Evolutionary conservation across 2,113 vertebrate genomes (phyloP).

Genomic region (Cavia porcellus): DNA sequence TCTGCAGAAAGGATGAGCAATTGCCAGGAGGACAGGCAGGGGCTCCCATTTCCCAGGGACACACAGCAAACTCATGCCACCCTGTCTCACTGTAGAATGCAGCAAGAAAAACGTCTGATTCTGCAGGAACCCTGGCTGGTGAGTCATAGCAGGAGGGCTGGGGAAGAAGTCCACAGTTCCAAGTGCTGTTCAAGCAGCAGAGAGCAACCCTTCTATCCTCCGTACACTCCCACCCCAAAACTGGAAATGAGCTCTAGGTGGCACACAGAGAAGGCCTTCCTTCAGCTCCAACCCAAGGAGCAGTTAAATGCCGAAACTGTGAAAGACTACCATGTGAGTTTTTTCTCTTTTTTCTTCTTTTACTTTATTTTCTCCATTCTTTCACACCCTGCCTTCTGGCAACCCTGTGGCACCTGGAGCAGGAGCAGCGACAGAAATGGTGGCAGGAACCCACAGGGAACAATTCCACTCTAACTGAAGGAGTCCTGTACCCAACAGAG

Average conservation of each 20-base stretch:
- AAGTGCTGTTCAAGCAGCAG: background rate
- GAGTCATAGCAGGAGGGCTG: background rate
- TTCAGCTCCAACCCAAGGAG: background rate
- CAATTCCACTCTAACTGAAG: background rate
- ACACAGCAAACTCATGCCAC: background rate
- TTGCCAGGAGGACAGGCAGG: background rate
- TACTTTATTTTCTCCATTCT: background rate
- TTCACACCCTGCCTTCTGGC: background rate
- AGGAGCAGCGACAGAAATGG: background rate
- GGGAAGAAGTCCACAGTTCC: background rate
- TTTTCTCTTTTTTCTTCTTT: background rate
- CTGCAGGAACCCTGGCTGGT: accelerated
- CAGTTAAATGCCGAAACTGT: too few species aligned
- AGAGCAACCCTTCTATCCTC: too few species aligned
- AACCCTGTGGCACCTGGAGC: background rate
- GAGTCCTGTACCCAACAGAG: background rate
- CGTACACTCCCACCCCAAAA: accelerated
- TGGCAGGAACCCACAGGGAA: too few species aligned
- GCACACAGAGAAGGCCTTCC: background rate
- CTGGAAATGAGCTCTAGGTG: background rate
- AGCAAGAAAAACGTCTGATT: background rate
- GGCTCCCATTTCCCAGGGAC: background rate
- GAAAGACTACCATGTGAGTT: too few species aligned
- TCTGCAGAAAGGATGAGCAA: background rate
- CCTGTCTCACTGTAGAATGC: background rate